Base-by-base conservation (phyloP, 2,888 invertebrate species). In the Amitus sp. region DNA sequence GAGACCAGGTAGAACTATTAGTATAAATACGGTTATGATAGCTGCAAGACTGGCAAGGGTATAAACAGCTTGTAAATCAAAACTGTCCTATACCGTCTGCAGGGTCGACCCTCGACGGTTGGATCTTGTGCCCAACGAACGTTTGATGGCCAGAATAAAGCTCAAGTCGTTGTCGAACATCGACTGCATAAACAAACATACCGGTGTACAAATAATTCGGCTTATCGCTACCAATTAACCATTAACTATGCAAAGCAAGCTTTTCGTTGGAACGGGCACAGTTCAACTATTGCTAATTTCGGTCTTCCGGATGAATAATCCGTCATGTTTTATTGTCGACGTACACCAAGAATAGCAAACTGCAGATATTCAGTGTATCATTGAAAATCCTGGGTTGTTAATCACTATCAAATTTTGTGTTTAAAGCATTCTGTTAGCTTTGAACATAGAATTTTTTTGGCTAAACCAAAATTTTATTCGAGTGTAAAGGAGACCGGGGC, bases 11-110 rank as follows among this genome's bases (percentile, higher is more conserved):
- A 65, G 64, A 58, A 59, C 76, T 80, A 79, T 80, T 78, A 78
- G 77, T 76, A 76, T 78, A 79, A 80, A 81, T 80, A 80, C 73
- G 78, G 73, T 79, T 79, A 77, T 81, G 80, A 81, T 78, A 67
- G 66, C 73, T 70, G 71, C 67, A 70, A 75, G 77, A 74, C 68
- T 71, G 67, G 63, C 69, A 69, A 73, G 77, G 77, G 68, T 72
- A 78, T 78, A 79, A 80, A 79, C 79, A 79, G 78, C 74, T 72
- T 75, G 71, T 80, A 79, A 80, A 81, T 80, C 79, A 80, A 69
- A 66, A 64, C 62, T 62, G 57, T 72, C 64, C 33, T 56, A 27
- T 47, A n/a, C n/a, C 62, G 51, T 53, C 58, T 55, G 51, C 56
- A 59, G 58, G 66, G 57, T 63, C 52, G 52, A 58, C 42, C 47